Evolutionary conservation across 2,888 invertebrate genomes (phyloP), one percentile per base, ranked within the genome.

Genomic region (Chironomus riparius): DNA sequence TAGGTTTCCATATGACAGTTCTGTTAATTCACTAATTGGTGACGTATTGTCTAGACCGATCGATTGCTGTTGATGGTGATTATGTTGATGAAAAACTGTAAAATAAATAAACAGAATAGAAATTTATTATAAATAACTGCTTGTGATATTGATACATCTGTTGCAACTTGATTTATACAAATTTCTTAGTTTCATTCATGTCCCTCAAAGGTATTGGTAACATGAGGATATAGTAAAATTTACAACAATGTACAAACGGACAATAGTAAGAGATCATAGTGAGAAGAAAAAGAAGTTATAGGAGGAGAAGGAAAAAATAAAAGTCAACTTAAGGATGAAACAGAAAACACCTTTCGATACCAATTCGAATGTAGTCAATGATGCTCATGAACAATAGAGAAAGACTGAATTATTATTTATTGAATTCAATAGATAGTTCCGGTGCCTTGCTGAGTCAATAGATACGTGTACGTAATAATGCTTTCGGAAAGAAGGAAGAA

Each of bases 271-370:
- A 38, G 38, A 38, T 38, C 38, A 38, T 38, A 38, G 38, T 38
- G 38, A 38, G 38, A 38, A 28, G 28, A 28, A 28, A 28, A 28
- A 28, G 28, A 28, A 28, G 38, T 38, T n/a, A 38, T 7, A 38
- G 38, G 10, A 38, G 38, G 10, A 38, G 7, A 38, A 38, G 38
- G 38, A 38, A 38, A 38, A 10, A 38, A 38, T 38, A 38, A 38
- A 70, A 70, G 70, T 70, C 70, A 72, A 61, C 50, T 70, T 70
- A 50, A 70, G 70, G 70, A 24, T 61, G 72, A 38, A 15, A 61
- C 47, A 10, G 61, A 72, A 61, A 62, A 72, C 72, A 72, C 72
- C 72, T 72, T 72, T 72, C 38, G 38, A 38, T 38, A 38, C 38
- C 38, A 7, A 38, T 38, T 38, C 38, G 38, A 38, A 38, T 38